Evolutionary conservation across 1,140 invertebrate species (phyloP).

Genomic region (Glossosoma conforme): DNA sequence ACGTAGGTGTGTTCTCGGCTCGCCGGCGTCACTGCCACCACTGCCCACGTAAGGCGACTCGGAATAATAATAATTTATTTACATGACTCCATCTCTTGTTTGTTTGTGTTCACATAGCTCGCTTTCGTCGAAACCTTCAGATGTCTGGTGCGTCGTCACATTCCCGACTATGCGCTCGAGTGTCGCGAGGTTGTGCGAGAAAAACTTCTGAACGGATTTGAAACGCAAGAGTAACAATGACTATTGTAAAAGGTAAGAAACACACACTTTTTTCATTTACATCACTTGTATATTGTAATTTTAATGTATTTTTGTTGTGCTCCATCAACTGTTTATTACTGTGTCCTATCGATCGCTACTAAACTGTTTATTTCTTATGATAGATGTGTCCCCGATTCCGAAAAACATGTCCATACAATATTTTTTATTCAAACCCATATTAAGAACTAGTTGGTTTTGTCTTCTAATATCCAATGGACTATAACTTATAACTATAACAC

Average conservation of each 20-base stretch:
- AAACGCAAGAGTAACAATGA: constrained; percentile 18
- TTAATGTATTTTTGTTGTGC: too few relatives aligned
- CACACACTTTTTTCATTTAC: neutral
- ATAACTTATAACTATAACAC: too few relatives aligned
- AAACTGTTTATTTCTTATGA: too few relatives aligned
- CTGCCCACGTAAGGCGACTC: constrained; percentile 21
- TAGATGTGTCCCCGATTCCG: too few relatives aligned
- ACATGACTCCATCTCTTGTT: constrained; percentile 25
- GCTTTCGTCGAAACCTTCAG: constrained; percentile 24
- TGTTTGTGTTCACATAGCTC: constrained; percentile 23
- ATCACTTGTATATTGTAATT: neutral
- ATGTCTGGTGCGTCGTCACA: constrained; percentile 21
- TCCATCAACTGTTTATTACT: too few relatives aligned
- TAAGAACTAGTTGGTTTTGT: too few relatives aligned
- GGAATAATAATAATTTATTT: constrained; percentile 25
- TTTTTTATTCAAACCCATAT: too few relatives aligned
- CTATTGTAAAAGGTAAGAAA: constrained; percentile 22
- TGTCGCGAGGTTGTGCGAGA: constrained; percentile 11
- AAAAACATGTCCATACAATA: too few relatives aligned
- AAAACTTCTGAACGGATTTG: constrained; percentile 4
- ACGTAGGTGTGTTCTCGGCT: constrained; percentile 21
- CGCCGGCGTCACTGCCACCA: constrained; percentile 5
- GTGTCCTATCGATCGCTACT: too few relatives aligned
- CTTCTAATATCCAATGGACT: too few relatives aligned
- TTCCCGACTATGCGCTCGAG: constrained; percentile 11